phyloP scores from a whole-genome alignment of 2,113 vertebrate genomes.

The Sakesphorus luctuosus region DNA sequence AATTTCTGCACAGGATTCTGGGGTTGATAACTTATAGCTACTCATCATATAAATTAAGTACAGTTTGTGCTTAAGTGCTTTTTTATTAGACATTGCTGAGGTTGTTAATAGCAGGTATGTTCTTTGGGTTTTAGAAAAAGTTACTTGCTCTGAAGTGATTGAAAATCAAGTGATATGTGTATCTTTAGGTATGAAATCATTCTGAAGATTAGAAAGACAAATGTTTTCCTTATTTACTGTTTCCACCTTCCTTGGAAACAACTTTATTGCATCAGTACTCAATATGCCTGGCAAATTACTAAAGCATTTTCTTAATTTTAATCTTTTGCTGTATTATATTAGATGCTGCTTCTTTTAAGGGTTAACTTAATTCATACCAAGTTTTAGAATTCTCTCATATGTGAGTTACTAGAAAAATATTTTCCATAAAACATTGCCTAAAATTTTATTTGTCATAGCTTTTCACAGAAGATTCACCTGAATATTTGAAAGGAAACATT shows the following conservation, averaged over 20 bases:
- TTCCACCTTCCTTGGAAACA: not conserved
- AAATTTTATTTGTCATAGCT: not conserved
- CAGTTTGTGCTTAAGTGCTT: constrained; percentile 67
- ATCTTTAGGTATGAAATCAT: not conserved
- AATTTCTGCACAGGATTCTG: constrained; percentile 54
- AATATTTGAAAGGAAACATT: not conserved
- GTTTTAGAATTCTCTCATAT: not conserved
- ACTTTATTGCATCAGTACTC: not conserved
- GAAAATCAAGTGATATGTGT: constrained; percentile 44
- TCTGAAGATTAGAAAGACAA: constrained; percentile 5
- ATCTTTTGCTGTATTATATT: not conserved
- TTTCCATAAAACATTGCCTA: not conserved
- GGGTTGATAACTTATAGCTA: constrained; percentile 55
- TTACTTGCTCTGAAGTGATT: constrained; percentile 58
- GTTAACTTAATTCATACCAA: not conserved
- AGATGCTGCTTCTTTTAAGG: not conserved
- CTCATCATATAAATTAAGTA: constrained; percentile 61
- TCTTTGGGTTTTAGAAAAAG: constrained; percentile 50
- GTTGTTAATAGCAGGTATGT: constrained; percentile 65
- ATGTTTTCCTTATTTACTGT: not conserved
- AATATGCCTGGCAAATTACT: not conserved
- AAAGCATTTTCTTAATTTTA: not conserved
- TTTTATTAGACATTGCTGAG: constrained; percentile 68
- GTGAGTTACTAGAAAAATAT: not conserved
- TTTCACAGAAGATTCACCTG: not conserved